Evolutionary conservation across 2,888 invertebrate species (phyloP).

Genomic region (Agrotis puta): DNA sequence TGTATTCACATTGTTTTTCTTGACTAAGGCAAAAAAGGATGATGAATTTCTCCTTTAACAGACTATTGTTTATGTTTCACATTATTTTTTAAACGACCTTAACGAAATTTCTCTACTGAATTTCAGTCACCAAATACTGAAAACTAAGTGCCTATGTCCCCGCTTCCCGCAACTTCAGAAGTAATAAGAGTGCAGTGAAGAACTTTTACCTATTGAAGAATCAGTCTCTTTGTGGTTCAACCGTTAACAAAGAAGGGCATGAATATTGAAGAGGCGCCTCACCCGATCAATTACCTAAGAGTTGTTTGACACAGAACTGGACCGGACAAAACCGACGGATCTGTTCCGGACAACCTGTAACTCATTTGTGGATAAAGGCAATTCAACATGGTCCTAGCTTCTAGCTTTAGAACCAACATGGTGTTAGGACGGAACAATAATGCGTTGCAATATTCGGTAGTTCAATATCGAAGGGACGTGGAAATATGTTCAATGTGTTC

Average conservation of each 20-base stretch:
- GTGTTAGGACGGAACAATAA: neutral
- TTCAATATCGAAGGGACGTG: neutral
- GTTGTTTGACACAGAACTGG: slow-evolving; percentile 47
- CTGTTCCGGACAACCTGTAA: slow-evolving; percentile 17
- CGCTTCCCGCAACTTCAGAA: slow-evolving; percentile 15
- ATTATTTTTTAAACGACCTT: too few relatives aligned
- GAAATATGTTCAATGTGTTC: neutral
- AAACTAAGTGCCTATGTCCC: neutral
- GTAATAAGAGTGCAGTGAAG: slow-evolving; percentile 38
- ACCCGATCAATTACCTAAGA: slow-evolving; percentile 78
- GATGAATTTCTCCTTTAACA: too few relatives aligned
- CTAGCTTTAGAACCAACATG: neutral
- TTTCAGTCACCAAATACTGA: neutral
- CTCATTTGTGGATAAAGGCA: slow-evolving; percentile 1
- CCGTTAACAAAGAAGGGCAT: slow-evolving; percentile 75
- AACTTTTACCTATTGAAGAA: slow-evolving; percentile 49
- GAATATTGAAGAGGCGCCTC: slow-evolving; percentile 84
- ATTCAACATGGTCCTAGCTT: neutral
- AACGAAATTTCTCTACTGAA: neutral
- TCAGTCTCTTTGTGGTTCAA: slow-evolving; percentile 63
- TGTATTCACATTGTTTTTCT: too few relatives aligned
- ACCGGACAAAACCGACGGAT: neutral
- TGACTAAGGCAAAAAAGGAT: too few relatives aligned
- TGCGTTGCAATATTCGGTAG: neutral
- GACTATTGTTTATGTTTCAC: neutral